Evolutionary conservation across 2,888 invertebrate genomes (phyloP).

Genomic region (Perithous albicinctus): DNA sequence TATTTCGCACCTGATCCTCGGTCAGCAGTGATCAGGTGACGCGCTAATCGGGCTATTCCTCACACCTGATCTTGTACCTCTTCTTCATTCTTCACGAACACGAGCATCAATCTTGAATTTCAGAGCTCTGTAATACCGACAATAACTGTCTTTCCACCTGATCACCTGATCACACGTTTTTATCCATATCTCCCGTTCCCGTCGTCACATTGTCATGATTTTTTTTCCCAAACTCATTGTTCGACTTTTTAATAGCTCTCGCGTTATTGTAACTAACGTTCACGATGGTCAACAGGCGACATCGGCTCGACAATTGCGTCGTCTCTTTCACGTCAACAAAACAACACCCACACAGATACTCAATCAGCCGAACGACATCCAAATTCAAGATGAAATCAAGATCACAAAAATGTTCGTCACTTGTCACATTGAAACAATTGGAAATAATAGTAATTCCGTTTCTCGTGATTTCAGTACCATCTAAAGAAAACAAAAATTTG

Average conservation of each 20-base stretch:
- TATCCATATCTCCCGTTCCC: neutral
- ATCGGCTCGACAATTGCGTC: slow-evolving; percentile 51
- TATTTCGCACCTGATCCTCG: neutral
- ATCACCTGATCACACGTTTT: neutral
- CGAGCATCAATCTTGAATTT: slow-evolving; percentile 2
- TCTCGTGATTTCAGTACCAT: slow-evolving; percentile 12
- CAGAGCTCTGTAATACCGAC: neutral
- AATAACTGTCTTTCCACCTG: neutral
- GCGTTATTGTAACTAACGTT: neutral
- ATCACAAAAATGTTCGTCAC: slow-evolving; percentile 5
- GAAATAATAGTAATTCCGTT: slow-evolving; percentile 9
- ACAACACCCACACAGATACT: slow-evolving; percentile 40
- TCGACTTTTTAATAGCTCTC: neutral
- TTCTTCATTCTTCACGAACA: slow-evolving; percentile 26
- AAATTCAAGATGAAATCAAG: neutral
- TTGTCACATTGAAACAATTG: neutral
- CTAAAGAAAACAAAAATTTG: neutral
- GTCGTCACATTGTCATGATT: neutral
- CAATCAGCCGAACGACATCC: neutral
- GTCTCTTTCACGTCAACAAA: slow-evolving; percentile 19
- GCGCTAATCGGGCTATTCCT: neutral
- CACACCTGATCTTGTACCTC: neutral
- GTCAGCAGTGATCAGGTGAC: neutral
- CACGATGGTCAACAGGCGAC: neutral
- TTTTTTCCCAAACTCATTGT: neutral